Evolutionary conservation across 2,113 vertebrate genomes (phyloP), one percentile per base, ranked within the genome.

Genomic region (Zeus faber): DNA sequence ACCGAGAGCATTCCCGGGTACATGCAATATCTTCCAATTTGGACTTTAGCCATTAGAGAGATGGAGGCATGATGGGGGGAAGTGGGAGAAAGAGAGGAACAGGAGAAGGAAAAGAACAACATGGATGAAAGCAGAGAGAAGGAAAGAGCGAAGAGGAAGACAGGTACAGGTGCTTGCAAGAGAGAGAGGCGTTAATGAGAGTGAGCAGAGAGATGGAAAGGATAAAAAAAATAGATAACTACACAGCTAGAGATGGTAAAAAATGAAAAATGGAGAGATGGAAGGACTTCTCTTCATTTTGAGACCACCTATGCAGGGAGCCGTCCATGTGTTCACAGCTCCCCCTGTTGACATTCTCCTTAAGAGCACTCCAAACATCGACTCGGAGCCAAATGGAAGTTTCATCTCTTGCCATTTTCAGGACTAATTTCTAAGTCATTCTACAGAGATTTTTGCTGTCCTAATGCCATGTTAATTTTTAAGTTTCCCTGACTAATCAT

Each of bases 1-100:
- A 64, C 39, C 41, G 43, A 69, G 49, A 71, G 60, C 25, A 60
- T 31, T 69, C 43, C 31, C 51, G 74, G 58, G 60, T 72, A 54
- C 51, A 62, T 63, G 62, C 65, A 78, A 73, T 70, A 40, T 77
- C 54, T 54, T 66, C 55, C 60, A 80, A 76, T 80, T 55, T 69
- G 54, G 60, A 65, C 48, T 74, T 29, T 44, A 66, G n/a, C 53
- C 54, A 74, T 69, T 71, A 66, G 29, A 41, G 23, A 18, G 43
- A 43, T 8, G 31, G 40, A 45, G 46, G 40, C 21, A 48, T 24
- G 26, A 26, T 37, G 40, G 35, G 4, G 20, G 10, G 31, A 8
- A 50, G 49, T 4, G n/a, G 27, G 29, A 47, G 51, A 58, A 22
- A 27, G 61, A 63, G 53, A 77, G 54, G 61, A 68, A 51, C 1